Evolutionary conservation across 37 sponge, comb jelly and placozoan species (phyloP).

Genomic region (Beroe forskalii): DNA sequence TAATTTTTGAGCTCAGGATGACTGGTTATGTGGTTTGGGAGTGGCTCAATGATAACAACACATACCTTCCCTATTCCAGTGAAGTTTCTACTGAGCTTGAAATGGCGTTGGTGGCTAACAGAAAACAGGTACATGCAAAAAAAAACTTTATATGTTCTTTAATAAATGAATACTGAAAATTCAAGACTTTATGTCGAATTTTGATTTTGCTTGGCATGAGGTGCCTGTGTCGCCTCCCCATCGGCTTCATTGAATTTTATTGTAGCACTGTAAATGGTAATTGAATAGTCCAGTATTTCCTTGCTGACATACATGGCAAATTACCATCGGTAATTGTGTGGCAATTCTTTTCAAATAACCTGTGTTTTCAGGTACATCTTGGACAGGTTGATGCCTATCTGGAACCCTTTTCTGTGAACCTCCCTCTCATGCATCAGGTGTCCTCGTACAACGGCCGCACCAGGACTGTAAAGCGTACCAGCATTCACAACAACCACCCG

Average conservation of each 20-base stretch:
- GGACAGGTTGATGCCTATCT: constrained; percentile 26
- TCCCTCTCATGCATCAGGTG: not conserved
- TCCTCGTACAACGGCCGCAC: not conserved
- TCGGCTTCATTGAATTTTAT: too few species aligned
- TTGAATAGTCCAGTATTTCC: too few species aligned
- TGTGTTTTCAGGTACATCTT: constrained; percentile 15
- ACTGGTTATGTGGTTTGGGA: constrained; percentile 29
- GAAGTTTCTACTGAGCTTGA: not conserved
- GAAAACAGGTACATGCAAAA: not conserved
- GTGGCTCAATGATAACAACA: constrained; percentile 25
- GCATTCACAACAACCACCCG: not conserved
- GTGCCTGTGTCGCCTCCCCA: too few species aligned
- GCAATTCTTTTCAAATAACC: too few species aligned
- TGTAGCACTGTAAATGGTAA: too few species aligned
- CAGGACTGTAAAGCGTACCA: not conserved
- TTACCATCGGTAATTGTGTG: too few species aligned
- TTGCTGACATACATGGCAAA: too few species aligned
- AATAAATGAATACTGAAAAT: too few species aligned
- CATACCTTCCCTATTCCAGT: constrained; percentile 24
- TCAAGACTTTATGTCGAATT: too few species aligned
- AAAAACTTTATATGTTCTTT: too few species aligned
- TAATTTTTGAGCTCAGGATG: too few species aligned
- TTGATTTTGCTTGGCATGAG: too few species aligned
- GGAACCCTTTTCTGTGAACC: not conserved
- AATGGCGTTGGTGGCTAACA: not conserved